These are phyloP conservation scores for Ictalurus punctatus DNA, from an alignment of 2,113 vertebrate genomes.

Conservation along the genomic window DNA sequence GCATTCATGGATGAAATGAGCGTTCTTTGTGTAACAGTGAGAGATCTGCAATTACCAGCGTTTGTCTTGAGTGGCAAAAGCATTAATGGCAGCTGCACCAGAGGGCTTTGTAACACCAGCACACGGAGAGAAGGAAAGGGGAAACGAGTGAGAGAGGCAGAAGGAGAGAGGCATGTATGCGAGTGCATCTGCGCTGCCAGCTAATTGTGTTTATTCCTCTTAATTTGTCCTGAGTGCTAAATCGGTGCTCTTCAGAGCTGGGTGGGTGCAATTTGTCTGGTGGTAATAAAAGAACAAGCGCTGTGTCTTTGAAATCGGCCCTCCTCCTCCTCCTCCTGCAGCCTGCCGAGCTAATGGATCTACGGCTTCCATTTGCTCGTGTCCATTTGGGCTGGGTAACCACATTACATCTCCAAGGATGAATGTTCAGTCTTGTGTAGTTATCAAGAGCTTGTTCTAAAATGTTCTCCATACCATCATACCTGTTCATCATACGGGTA, in stretches of 20 bases:
- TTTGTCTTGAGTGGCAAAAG: slow-evolving; percentile 60
- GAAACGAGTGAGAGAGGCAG: slow-evolving; percentile 43
- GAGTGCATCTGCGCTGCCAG: slow-evolving; percentile 61
- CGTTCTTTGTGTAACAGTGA: slow-evolving; percentile 61
- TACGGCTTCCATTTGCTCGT: slow-evolving; percentile 13
- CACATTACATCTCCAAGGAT: neutral
- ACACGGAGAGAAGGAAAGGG: slow-evolving; percentile 44
- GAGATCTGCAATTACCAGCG: slow-evolving; percentile 68
- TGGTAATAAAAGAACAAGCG: slow-evolving; percentile 62
- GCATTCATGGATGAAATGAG: slow-evolving; percentile 62
- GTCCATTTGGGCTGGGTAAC: slow-evolving; percentile 7
- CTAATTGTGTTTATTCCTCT: slow-evolving; percentile 79
- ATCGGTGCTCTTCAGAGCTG: slow-evolving; percentile 69
- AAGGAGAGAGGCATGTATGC: slow-evolving; percentile 51
- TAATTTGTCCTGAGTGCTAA: slow-evolving; percentile 76
- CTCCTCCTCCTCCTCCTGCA: slow-evolving; percentile 32
- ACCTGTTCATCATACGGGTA: neutral
- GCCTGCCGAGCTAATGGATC: slow-evolving; percentile 27
- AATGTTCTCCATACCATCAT: neutral
- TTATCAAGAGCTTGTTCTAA: slow-evolving; percentile 56
- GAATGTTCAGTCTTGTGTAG: slow-evolving; percentile 25
- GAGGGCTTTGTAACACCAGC: slow-evolving; percentile 42
- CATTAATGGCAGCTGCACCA: slow-evolving; percentile 65
- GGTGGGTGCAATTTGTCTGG: slow-evolving; percentile 68
- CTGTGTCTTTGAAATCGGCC: slow-evolving; percentile 58